A percentile compares a stretch with the other conserved stretches of the same genome.
Conservation (phyloP, 2,797 vertebrate genomes). For the Meda fulgida region DNA sequence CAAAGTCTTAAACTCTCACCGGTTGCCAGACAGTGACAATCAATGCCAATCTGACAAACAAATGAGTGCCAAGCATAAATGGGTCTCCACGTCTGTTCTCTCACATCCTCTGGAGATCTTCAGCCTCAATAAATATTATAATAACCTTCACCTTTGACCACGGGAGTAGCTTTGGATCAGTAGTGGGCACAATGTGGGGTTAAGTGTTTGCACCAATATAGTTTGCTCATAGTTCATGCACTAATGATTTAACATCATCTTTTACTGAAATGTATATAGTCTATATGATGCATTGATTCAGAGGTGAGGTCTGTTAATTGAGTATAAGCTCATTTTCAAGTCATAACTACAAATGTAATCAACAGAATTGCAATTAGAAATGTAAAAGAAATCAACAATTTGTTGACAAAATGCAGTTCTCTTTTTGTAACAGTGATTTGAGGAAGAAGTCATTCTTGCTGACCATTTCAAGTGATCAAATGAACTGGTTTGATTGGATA, state of each 20-base stretch:
- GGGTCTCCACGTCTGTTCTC: slow-evolving; percentile 61
- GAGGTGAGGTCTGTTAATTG: not conserved
- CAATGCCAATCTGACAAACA: slow-evolving; percentile 69
- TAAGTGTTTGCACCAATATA: not conserved
- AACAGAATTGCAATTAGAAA: not conserved
- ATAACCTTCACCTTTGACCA: slow-evolving; percentile 22
- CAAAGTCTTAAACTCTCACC: slow-evolving; percentile 71
- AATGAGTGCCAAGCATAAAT: slow-evolving; percentile 67
- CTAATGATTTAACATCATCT: not conserved
- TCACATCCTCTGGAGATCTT: slow-evolving; percentile 14
- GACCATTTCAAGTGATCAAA: not conserved
- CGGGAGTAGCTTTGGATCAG: not conserved
- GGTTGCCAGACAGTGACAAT: slow-evolving; percentile 71
- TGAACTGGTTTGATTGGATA: not conserved
- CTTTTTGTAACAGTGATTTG: not conserved
- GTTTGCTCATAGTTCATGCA: not conserved
- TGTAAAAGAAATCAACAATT: not conserved
- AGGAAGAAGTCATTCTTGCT: not conserved
- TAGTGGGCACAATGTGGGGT: not conserved
- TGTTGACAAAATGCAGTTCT: not conserved
- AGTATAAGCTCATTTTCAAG: not conserved
- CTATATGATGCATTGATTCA: not conserved
- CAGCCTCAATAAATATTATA: slow-evolving; percentile 42
- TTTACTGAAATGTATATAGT: not conserved
- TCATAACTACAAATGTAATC: not conserved